Base-by-base conservation (phyloP, 2,113 vertebrate genomes). In the Pterocles gutturalis region DNA sequence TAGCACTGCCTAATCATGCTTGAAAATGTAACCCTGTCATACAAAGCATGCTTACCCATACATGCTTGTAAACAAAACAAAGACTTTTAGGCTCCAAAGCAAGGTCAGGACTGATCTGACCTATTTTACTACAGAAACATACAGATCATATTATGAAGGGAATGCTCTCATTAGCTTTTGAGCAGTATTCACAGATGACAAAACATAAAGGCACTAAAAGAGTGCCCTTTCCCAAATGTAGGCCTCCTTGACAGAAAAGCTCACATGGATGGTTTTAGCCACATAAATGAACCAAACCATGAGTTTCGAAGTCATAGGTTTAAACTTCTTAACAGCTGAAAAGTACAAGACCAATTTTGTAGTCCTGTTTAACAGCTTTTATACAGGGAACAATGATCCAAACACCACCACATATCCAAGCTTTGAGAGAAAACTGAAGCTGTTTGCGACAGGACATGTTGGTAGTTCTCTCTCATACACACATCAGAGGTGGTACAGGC, bases 91-190 rank as follows among this genome's bases (percentile, higher is more conserved):
- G 46, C 43, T 87, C 41, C 19, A 46, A 69, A 46, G 41, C 19
- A 61, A 90, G 11, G 26, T 69, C 75, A 77, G 17, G 54, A n/a
- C 33, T 72, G 73, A 58, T 69, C 73, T 80, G 53, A 24, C 0
- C 2, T 36, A 84, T 51, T 87, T 96, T 84, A 94, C 97, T 82
- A 94, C 60, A 93, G 89, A 96, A 89, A 67, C 20, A 93, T 49
- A 17, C 48, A 78, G 84, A 92, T 22, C 1, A 33, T 57, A 81
- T 69, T 45, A 82, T 72, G 66, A 89, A 87, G 36, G 43, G 22
- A 97, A 95, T 61, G 89, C 41, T 89, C 61, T 49, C 49, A 57
- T 3, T 38, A 65, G 60, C 46, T 77, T 87, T 65, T 83, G 76
- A 90, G 62, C 31, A 77, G 49, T 83, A 93, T 61, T 67, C 90